Evolutionary conservation across 2,113 vertebrate genomes (phyloP).

Genomic region (Anguilla japonica): DNA sequence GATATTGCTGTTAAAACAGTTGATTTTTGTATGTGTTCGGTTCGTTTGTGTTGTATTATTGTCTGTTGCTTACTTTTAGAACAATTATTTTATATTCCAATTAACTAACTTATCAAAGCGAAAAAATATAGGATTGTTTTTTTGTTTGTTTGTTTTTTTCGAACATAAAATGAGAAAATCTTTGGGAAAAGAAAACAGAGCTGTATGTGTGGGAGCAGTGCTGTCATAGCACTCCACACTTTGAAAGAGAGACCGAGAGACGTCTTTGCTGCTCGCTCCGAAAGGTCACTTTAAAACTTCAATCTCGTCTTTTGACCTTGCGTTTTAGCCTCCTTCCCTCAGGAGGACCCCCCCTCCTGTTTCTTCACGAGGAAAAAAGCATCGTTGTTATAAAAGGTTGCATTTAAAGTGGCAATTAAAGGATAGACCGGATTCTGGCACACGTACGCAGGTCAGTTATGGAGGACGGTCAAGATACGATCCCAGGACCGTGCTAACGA

Average conservation of each 20-base stretch:
- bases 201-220: conserved; percentile 16
- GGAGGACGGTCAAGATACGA: not conserved
- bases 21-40: conserved; percentile 51
- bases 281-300: conserved; percentile 76
- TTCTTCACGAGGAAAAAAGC: not conserved
- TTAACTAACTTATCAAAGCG: conserved; percentile 53
- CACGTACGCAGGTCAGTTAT: not conserved
- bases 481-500: not conserved
- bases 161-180: conserved; percentile 52
- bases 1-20: conserved; percentile 77
- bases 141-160: conserved; percentile 28
- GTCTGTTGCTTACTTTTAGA: conserved; percentile 50
- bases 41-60: conserved; percentile 57
- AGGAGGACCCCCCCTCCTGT: conserved; percentile 2
- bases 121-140: conserved; percentile 33
- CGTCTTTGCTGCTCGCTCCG: conserved; percentile 70
- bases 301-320: conserved; percentile 24
- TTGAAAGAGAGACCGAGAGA: conserved; percentile 44
- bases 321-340: not conserved
- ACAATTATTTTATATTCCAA: conserved; percentile 52
- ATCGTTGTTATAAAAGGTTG: not conserved
- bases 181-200: conserved; percentile 45
- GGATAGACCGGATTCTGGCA: not conserved
- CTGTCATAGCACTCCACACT: not conserved
- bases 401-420: conserved; percentile 6